Base-by-base conservation (phyloP, 2,797 vertebrate species). In the Coccyzus lansbergi region DNA sequence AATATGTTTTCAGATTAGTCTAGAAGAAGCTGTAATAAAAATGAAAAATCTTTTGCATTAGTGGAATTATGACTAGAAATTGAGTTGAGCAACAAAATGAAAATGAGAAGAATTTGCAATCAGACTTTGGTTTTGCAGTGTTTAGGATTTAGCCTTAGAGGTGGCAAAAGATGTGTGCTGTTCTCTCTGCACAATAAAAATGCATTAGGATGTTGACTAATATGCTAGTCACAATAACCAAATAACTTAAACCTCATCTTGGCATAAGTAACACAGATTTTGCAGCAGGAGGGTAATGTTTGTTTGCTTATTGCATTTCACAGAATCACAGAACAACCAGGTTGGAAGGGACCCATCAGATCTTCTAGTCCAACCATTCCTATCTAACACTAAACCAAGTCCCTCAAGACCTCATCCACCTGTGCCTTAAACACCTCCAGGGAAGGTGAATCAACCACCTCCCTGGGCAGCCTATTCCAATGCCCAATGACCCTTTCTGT, bases 21-120 rank as follows among this genome's bases (percentile, higher is more conserved):
- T 91, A 76, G 79, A 88, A 91, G 29, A 86, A 87, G 24, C 38
- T 69, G 15, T 89, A 82, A 83, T 86, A 82, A 92, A 93, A 93
- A 40, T 56, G 69, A 94, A 88, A 88, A 78, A 59, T 65, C 33
- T 26, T 60, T 48, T 10, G 21, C 55, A 38, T 86, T 90, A 91
- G 48, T 63, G 29, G 36, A 92, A 75, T 89, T 76, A 63, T 31
- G 67, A 46, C 28, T 86, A 63, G 76, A 83, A 83, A 52, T 62
- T 68, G 38, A 85, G 21, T 87, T 53, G 38, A 85, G 83, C 65
- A 85, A 72, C 22, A 75, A 49, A 65, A 33, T 1, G 8, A 49
- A 90, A 85, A 74, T 48, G 24, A 82, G 48, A 62, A 86, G 29
- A 86, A 58, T 36, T 94, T 78, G 8, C 0, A 0, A 59, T 56